Evolutionary conservation across 2,888 invertebrate species (phyloP).

Genomic region (Apocheima hispidaria): DNA sequence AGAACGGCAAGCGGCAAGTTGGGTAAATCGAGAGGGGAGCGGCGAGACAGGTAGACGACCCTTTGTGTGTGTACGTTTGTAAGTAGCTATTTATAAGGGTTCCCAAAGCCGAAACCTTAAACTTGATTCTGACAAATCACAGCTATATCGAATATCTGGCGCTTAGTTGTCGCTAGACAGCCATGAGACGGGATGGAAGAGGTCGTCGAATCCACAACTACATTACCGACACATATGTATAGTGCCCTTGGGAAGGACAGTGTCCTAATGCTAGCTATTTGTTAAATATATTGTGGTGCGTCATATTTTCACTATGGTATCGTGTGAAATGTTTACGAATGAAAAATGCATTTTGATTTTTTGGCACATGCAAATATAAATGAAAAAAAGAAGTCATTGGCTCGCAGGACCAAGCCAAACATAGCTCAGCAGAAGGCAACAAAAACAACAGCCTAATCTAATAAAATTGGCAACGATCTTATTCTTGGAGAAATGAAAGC

Average conservation of each 20-base stretch:
- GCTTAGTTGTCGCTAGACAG: conserved; percentile 36
- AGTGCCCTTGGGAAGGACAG: conserved; percentile 75
- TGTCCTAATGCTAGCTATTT: conserved; percentile 52
- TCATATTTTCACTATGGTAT: conserved; percentile 20
- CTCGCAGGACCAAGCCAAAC: conserved; percentile 5
- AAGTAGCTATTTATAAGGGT: conserved; percentile 30
- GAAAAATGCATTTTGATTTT: conserved; percentile 1
- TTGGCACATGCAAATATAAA: background rate
- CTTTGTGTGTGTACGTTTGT: conserved; percentile 12
- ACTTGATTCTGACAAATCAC: conserved; percentile 25
- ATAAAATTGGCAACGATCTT: background rate
- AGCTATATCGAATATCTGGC: conserved; percentile 21
- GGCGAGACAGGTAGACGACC: conserved; percentile 36
- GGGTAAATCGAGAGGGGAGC: conserved; percentile 18
- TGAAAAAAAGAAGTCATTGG: background rate
- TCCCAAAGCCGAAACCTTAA: conserved; percentile 27
- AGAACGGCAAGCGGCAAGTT: conserved; percentile 19
- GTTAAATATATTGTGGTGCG: conserved; percentile 39
- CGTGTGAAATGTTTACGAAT: conserved; percentile 1
- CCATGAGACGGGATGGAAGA: conserved; percentile 49
- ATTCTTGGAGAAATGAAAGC: background rate
- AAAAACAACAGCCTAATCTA: background rate
- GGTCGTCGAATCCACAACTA: conserved; percentile 55
- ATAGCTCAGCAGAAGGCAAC: background rate
- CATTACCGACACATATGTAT: conserved; percentile 44